Base-by-base conservation (phyloP, 2,113 vertebrate genomes). In the Lucifuga dentata region DNA sequence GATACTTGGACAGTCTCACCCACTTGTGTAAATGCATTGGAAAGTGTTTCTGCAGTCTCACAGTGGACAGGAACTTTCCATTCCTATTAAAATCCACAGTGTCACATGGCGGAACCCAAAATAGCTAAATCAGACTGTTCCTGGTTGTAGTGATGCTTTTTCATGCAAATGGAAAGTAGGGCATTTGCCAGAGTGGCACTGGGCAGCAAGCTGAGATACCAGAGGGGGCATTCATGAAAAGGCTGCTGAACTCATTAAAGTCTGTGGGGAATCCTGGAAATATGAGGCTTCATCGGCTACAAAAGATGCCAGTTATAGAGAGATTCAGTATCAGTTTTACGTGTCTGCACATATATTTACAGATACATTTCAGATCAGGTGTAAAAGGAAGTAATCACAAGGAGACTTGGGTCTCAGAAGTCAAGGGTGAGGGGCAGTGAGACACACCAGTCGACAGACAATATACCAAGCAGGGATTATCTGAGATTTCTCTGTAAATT, bases 101-200 rank as follows among this genome's bases (percentile, higher is more conserved):
- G 70, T 87, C 87, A 87, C 87, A 84, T 86, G 81, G 73, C 71
- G 73, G 66, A 81, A 73, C 70, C 80, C 79, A 85, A 81, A 90
- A 91, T 90, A 83, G 79, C 78, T 72, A 91, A 85, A 90, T 90
- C 88, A 91, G 87, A 90, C 39, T 36, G 58, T 44, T 81, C 48
- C 76, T 83, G 64, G 75, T 83, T 70, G 53, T 52, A 66, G 60
- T 68, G 81, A 86, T 86, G 76, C 65, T 86, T 11, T 45, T 88
- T 76, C 60, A 85, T 79, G 78, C 75, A 68, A 86, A 68, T 85
- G 84, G 86, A 88, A 91, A 89, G 60, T 65, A 69, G 83, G 79
- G 64, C 73, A 56, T 11, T 29, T 53, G 82, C 76, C 74, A 84
- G 73, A 69, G 65, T 76, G 77, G 81, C 78, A 81, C 17, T 79